These are phyloP conservation scores for Ennomos erosarius DNA, from an alignment of 2,888 invertebrate species.

Conservation along the genomic window DNA sequence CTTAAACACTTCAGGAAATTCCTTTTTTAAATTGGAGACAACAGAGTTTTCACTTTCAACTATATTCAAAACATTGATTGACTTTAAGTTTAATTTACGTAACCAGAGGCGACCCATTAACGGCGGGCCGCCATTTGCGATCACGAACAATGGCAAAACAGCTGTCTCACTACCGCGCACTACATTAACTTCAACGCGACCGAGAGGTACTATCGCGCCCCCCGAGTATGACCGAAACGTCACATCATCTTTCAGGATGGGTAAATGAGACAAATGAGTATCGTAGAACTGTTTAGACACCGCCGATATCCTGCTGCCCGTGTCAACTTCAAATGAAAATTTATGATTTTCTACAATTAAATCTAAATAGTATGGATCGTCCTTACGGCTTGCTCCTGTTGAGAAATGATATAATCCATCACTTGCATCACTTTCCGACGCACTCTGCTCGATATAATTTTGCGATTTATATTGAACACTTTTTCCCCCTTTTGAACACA, in stretches of 20 bases:
- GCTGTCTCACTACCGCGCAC: too few relatives aligned
- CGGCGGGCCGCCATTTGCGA: constrained; percentile 28
- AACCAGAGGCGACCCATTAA: constrained; percentile 36
- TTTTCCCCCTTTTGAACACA: constrained; percentile 30
- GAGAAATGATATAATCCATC: constrained; percentile 16
- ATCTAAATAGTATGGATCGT: too few relatives aligned
- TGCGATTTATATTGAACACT: too few relatives aligned
- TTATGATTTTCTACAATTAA: too few relatives aligned
- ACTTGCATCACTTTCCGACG: not conserved
- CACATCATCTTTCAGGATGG: too few relatives aligned
- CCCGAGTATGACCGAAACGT: too few relatives aligned
- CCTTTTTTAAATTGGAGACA: constrained; percentile 6
- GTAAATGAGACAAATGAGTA: too few relatives aligned
- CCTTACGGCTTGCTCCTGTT: not conserved
- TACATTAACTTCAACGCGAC: too few relatives aligned
- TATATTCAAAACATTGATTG: constrained; percentile 7
- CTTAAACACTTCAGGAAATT: constrained; percentile 35
- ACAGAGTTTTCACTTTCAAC: not conserved
- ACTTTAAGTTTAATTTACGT: constrained; percentile 28
- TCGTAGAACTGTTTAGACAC: too few relatives aligned
- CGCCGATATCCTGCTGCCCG: constrained; percentile 23
- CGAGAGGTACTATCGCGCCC: too few relatives aligned
- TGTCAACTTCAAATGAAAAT: constrained; percentile 35
- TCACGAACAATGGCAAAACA: constrained; percentile 27
- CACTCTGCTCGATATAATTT: too few relatives aligned